phyloP scores from a whole-genome alignment of 2,113 vertebrate genomes.

The Phaethon lepturus region DNA sequence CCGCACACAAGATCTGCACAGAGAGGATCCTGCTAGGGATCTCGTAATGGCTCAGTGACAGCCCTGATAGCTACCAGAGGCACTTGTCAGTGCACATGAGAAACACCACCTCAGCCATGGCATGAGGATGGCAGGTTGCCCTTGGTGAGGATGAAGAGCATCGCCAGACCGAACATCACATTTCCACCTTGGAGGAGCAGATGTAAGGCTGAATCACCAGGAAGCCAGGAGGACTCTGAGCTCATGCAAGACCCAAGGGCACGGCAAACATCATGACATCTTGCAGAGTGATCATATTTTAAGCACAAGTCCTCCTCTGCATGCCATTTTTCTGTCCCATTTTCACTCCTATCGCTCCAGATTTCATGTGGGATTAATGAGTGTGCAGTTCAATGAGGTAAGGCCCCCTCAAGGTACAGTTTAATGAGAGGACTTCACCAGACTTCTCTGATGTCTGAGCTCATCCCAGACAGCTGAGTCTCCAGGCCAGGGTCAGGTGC shows the following conservation, averaged over 20 bases:
- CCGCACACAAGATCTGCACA: background rate
- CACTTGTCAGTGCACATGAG: background rate
- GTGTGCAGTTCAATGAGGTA: rapidly evolving
- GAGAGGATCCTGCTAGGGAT: background rate
- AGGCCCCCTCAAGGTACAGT: background rate
- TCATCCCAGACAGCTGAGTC: rapidly evolving
- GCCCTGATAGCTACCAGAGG: background rate
- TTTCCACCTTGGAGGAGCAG: background rate
- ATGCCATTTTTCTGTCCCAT: background rate
- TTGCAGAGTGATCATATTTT: background rate
- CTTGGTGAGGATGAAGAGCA: rapidly evolving
- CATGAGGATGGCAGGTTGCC: background rate
- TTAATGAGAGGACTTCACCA: background rate
- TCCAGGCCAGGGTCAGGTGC: background rate
- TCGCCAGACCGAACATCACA: rapidly evolving
- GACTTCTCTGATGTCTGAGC: background rate
- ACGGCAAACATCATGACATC: background rate
- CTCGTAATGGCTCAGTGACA: background rate
- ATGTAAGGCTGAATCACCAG: background rate
- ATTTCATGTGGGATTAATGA: background rate
- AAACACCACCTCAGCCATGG: background rate
- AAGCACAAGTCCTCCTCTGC: background rate
- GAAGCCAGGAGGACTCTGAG: background rate
- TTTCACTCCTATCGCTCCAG: background rate
- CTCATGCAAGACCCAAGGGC: background rate